Evolutionary conservation across 2,888 invertebrate genomes (phyloP).

Genomic region (Steinernema scapterisci): DNA sequence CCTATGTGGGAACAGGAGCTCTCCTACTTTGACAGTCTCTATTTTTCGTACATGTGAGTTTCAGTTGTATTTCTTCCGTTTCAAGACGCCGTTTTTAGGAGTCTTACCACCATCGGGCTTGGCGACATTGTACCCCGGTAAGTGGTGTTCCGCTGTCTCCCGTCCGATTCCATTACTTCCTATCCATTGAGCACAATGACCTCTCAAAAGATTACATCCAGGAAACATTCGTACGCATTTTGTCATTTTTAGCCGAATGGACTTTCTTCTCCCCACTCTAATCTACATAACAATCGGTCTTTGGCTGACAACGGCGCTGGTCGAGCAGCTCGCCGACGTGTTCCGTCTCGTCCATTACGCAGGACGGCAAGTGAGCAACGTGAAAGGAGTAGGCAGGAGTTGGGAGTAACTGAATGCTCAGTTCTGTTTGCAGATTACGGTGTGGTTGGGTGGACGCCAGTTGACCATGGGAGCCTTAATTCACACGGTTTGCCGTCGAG

Average conservation of each 20-base stretch:
- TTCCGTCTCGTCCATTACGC: slow-evolving; percentile 65
- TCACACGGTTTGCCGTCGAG: slow-evolving; percentile 62
- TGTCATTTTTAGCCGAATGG: slow-evolving; percentile 53
- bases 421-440: slow-evolving; percentile 50
- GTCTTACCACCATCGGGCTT: slow-evolving; percentile 62
- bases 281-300: slow-evolving; percentile 63
- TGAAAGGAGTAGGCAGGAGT: slow-evolving; percentile 54
- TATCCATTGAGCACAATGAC: background rate
- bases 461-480: slow-evolving; percentile 61
- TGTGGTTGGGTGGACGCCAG: slow-evolving; percentile 62
- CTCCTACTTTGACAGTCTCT: slow-evolving; percentile 64
- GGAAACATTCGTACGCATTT: background rate
- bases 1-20: slow-evolving; percentile 64
- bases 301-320: slow-evolving; percentile 64
- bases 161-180: background rate
- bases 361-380: slow-evolving; percentile 62
- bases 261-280: slow-evolving; percentile 60
- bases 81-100: slow-evolving; percentile 42
- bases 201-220: background rate
- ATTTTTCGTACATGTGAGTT: slow-evolving; percentile 63
- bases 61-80: background rate
- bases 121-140: slow-evolving; percentile 63
- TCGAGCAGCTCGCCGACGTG: slow-evolving; percentile 64
- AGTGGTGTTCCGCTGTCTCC: background rate
- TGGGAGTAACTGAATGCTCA: background rate